These are phyloP conservation scores for Periplaneta americana DNA, from an alignment of 1,140 invertebrate species.

Conservation along the genomic window DNA sequence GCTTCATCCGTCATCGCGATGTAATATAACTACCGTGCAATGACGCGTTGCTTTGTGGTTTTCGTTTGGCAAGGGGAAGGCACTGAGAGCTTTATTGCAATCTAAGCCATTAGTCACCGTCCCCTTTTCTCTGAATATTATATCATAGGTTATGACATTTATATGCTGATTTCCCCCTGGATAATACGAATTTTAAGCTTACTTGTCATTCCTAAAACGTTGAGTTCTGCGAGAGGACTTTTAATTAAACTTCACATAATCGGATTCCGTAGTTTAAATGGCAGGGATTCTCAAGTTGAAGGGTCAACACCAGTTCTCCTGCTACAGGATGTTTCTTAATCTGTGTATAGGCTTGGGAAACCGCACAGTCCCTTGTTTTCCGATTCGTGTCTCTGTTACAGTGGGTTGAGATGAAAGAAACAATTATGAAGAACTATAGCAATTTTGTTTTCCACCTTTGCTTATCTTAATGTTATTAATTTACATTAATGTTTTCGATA, in stretches of 20 bases:
- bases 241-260: background rate
- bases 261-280: background rate
- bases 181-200: background rate
- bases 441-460: no score
- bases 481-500: no score
- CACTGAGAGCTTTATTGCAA: background rate
- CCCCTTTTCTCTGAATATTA: background rate
- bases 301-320: background rate
- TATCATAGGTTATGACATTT: background rate
- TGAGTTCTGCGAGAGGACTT: background rate
- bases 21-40: background rate
- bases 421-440: no score
- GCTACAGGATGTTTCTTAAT: background rate
- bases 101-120: background rate
- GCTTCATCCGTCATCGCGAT: background rate
- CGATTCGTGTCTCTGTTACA: no score
- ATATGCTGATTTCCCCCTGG: background rate
- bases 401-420: no score
- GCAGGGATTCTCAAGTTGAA: background rate
- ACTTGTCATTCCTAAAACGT: background rate
- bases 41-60: background rate
- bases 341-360: no score
- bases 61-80: background rate
- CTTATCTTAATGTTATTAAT: no score
- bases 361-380: no score